Evolutionary conservation across 2,888 invertebrate genomes (phyloP), one percentile per base, ranked within the genome.

Genomic region (Subacronicta megacephala): DNA sequence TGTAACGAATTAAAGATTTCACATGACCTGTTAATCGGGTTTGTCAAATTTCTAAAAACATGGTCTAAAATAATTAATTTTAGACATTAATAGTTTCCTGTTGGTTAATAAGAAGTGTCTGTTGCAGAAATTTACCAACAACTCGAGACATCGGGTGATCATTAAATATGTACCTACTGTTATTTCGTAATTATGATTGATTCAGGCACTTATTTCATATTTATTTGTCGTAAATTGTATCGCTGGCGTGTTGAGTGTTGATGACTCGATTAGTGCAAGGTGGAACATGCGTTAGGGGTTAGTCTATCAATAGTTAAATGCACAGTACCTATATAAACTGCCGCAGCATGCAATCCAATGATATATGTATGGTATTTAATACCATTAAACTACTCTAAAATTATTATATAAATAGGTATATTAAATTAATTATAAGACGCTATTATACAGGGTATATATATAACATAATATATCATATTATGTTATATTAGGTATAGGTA

Each of bases 71-170:
- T 37, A 17, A 35, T 43, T 55, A 53, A 61, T 60, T 55, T 57
- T 71, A 61, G 40, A 51, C 20, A 43, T 56, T 63, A 73, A 26
- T 31, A 44, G 59, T 69, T 47, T 75, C 73, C 73, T 68, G 76
- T 75, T 72, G 62, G 45, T 56, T 7, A 50, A 51, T 47, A 56
- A 33, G 3, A 37, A 17, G 7, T n/a, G 0, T 31, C 1, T 26
- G 23, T 62, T 75, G 57, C 59, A 62, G 42, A 62, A 55, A 59
- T 72, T 73, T 60, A 33, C 53, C 67, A 52, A 57, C 49, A 52
- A 56, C 35, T 38, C 20, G 29, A 49, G 55, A 4, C 46, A 45
- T 54, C 20, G 17, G 29, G 10, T 6, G 40, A 37, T 57, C 33
- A 41, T 41, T 55, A 38, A 44, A 42, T 20, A 37, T n/a, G n/a